Base-by-base conservation (phyloP, 2,888 invertebrate species). In the Cantharis flavilabris region DNA sequence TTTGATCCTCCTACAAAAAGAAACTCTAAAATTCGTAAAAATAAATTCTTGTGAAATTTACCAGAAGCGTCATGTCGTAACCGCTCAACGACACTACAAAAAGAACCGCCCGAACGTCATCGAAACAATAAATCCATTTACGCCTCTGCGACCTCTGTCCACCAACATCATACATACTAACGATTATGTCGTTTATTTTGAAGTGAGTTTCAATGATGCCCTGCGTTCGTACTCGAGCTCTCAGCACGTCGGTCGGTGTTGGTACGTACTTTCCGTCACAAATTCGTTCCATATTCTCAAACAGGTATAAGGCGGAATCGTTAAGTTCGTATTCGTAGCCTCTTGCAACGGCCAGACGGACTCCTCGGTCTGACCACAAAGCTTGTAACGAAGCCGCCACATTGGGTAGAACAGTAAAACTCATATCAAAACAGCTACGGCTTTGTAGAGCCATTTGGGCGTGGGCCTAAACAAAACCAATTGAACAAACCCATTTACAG, bases 61-160 rank as follows among this genome's bases (percentile, higher is more conserved):
- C 90, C 82, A 90, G 87, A 65, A 92, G 86, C 4, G 92, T 92
- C 92, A 93, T 92, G 84, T 93, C 93, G 83, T 92, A 93, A 65
- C 92, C 92, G 86, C 92, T 93, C 9, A 93, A 87, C 0, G 93
- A 92, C 14, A 92, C 91, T 16, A 93, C 92, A 87, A 92, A 93
- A 65, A 93, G 85, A 2, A 93, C 90, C 16, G 92, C 92, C 82
- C 90, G 88, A 2, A 92, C 92, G 85, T 92, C 92, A 84, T 92
- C 92, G 85, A 93, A 93, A 85, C 92, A 92, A 84, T 92, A 92
- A 82, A 93, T 92, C 93, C 93, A 93, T 84, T 93, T 93, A 73
- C 91, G 87, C 67, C 93, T 85, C 85, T 93, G 92, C 77, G 92
- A 92, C 84, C 92, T 87, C 84, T 92, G 93, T 72, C 92, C 93